Base-by-base conservation (phyloP, 2,888 invertebrate species). In the Noctua janthe region DNA sequence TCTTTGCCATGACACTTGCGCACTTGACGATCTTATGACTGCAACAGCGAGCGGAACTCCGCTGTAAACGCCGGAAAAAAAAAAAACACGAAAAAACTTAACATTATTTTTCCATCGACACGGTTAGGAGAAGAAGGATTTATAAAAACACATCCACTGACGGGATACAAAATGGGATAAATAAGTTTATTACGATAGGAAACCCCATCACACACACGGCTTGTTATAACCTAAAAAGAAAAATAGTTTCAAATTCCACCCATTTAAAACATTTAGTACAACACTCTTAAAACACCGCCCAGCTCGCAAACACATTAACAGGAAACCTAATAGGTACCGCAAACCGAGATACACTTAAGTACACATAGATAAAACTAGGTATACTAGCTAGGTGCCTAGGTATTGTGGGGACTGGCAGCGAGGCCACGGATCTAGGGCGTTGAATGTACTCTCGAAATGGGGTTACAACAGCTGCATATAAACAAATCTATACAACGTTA, bases 401-500 rank as follows among this genome's bases (percentile, higher is more conserved):
- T 92, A 93, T 93, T 93, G 92, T 92, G 84, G 51, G 47, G 73
- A 64, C 79, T 71, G 75, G 80, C 71, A 20, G 76, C 92, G 92
- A 92, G 95, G 94, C 90, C 93, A 90, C 84, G 92, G 86, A 95
- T 94, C 92, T 95, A 91, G 95, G 94, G 91, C 95, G 92, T 89
- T 88, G 91, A 91, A 93, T 92, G 91, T 91, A 92, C 92, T 89
- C 90, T 81, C 80, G 86, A 76, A 93, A 94, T 87, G 91, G 88
- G 94, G 93, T 92, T 94, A 93, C 91, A 91, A 92, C 90, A 91
- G 87, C 90, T 91, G 85, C 82, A 89, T 80, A 78, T 71, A 90
- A 87, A 90, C 89, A 91, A 86, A 88, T 84, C 72, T 81, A 83
- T 81, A 29, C 29, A 29, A 29, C 29, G 29, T 29, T 29, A 29